A percentile compares a stretch with the other conserved stretches of the same genome.
Evolutionary conservation across 2,888 invertebrate species (phyloP).

Genomic region (Argyresthia goedartella): DNA sequence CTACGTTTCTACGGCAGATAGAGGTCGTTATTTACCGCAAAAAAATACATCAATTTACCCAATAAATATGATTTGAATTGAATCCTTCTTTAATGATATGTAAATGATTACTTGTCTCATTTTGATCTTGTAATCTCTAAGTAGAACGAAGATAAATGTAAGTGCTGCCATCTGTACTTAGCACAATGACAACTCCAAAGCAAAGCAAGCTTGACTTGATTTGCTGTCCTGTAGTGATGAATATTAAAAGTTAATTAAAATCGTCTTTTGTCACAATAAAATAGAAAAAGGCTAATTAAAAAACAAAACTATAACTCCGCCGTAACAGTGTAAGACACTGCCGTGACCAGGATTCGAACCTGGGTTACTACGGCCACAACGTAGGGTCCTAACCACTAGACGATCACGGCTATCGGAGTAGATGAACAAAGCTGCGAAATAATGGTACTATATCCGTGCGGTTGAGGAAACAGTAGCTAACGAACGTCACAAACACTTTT

Average conservation of each 20-base stretch:
- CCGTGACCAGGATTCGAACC: constrained; percentile 23
- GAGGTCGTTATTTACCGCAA: no score
- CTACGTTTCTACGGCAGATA: no score
- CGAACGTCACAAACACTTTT: no score
- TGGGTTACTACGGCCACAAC: constrained; percentile 23
- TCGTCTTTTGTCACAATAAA: not conserved
- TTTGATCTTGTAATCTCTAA: no score
- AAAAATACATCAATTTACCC: no score
- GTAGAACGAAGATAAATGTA: not conserved
- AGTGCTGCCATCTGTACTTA: constrained; percentile 2
- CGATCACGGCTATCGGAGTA: constrained; percentile 60
- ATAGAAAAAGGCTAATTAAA: constrained; percentile 3
- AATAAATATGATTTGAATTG: no score
- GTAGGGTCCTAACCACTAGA: constrained; percentile 69
- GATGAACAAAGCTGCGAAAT: constrained; percentile 6
- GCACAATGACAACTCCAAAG: no score
- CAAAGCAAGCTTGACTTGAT: no score
- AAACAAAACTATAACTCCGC: constrained; percentile 29
- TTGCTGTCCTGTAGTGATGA: no score
- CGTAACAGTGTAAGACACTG: constrained; percentile 37
- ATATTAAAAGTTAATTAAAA: no score
- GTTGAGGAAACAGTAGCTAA: not conserved
- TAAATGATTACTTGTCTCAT: no score
- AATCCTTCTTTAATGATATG: no score
- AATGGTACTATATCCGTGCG: not conserved